Evolutionary conservation across 1,140 invertebrate genomes (phyloP).

Genomic region (Hetaerina americana): DNA sequence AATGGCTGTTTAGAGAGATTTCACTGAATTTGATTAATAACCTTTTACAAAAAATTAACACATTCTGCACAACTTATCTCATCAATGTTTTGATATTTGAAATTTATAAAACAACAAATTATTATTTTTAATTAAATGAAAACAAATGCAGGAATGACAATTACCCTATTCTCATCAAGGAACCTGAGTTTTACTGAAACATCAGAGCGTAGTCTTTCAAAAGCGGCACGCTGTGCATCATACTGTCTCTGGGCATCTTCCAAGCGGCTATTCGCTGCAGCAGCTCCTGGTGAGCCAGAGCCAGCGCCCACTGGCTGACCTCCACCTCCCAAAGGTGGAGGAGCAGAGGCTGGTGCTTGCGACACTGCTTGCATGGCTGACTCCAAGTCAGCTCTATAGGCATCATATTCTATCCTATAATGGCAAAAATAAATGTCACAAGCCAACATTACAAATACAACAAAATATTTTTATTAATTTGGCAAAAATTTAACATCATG

Average conservation of each 20-base stretch:
- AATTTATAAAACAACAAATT: conserved; percentile 6
- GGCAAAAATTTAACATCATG: too few species aligned
- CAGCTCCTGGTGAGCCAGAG: not conserved
- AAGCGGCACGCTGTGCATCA: conserved; percentile 72
- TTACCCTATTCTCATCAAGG: conserved; percentile 90
- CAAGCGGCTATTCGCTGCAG: conserved; percentile 43
- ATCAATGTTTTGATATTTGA: too few species aligned
- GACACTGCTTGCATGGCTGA: conserved; percentile 41
- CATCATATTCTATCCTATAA: conserved; percentile 88
- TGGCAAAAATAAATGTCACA: too few species aligned
- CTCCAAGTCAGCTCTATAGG: conserved; percentile 87
- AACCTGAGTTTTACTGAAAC: conserved; percentile 92
- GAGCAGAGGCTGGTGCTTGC: conserved; percentile 1
- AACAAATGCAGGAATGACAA: too few species aligned
- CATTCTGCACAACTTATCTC: too few species aligned
- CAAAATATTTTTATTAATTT: too few species aligned
- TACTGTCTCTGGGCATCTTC: conserved; percentile 73
- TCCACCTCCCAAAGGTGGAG: not conserved
- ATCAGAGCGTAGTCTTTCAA: conserved; percentile 82
- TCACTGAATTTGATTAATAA: too few species aligned
- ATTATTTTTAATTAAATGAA: too few species aligned
- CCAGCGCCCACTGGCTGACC: not conserved
- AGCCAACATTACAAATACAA: too few species aligned
- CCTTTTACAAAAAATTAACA: too few species aligned
- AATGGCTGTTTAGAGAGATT: too few species aligned